Base-by-base conservation (phyloP, 2,888 invertebrate species). In the Phasia obesa region DNA sequence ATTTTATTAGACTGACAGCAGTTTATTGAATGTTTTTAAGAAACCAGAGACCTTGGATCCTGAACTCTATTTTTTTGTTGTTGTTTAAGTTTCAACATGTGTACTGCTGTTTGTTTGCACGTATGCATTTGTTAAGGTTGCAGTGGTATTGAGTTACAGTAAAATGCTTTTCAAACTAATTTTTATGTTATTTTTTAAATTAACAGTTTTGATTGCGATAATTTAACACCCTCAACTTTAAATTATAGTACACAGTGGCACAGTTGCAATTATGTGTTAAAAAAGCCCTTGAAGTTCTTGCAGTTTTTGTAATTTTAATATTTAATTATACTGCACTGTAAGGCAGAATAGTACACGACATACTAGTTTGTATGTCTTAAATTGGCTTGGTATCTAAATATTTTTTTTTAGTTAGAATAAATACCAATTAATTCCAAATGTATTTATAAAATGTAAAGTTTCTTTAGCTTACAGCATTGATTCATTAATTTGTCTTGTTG, bases 11-110 rank as follows among this genome's bases (percentile, higher is more conserved):
- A 65, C 75, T 57, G 55, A 62, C 62, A 64, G 47, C 62, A 71
- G 38, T 70, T 19, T 74, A 74, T 67, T 80, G 60, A 80, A 73
- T 69, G 53, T 62, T 70, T 19, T 49, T 73, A 35, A 13, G 67
- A 31, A 79, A 73, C 60, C 21, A 59, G 69, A 75, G 79, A 76
- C 83, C 79, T 83, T 76, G 75, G 65, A 79, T 83, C 83, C 83
- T 83, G 83, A 83, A 83, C 83, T 75, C 65, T 78, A 80, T 74
- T 74, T 74, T 35, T 53, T 38, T 49, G 62, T 44, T 21, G 62
- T 5, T 53, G 62, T 49, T 62, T 44, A 31, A 69, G 13, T 53
- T 69, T 31, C 4, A 60, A 19, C 51, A 69, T 57, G 49, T 35
- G 35, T 35, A 35, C 3, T 11, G 9, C n/a, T 11, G 9, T 19